Percentiles rank a stretch among this genome's conserved stretches.
phyloP scores from a whole-genome alignment of 2,797 vertebrate species.

The Denticeps clupeoides region DNA sequence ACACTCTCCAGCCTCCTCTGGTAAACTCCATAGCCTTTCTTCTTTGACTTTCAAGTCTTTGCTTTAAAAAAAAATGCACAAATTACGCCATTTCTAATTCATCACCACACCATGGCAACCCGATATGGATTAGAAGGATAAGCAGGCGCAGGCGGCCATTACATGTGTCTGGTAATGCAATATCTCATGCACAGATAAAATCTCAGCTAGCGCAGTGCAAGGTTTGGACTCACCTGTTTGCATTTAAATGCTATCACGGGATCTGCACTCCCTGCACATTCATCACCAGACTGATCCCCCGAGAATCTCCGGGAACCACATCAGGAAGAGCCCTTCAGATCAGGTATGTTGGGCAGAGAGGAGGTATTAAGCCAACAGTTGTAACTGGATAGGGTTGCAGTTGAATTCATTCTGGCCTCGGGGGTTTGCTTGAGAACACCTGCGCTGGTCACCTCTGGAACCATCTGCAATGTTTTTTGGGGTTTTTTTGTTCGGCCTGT shows the following conservation, averaged over 20 bases:
- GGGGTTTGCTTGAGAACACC: conserved; percentile 2
- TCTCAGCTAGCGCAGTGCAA: conserved; percentile 11
- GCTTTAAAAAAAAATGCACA: too few species aligned
- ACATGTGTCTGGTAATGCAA: too few species aligned
- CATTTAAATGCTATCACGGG: conserved; percentile 11
- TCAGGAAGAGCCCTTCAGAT: conserved; percentile 7
- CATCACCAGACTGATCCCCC: conserved; percentile 2
- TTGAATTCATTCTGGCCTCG: conserved; percentile 4
- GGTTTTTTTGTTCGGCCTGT: neutral
- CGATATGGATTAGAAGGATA: too few species aligned
- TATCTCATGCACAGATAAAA: conserved; percentile 12
- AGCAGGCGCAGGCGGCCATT: too few species aligned
- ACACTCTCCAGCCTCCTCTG: too few species aligned
- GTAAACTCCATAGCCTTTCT: too few species aligned
- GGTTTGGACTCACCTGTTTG: conserved; percentile 13
- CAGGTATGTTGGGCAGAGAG: conserved; percentile 5
- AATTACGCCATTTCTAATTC: too few species aligned
- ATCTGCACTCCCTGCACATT: neutral
- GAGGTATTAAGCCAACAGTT: neutral
- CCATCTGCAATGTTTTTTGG: neutral
- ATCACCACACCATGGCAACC: too few species aligned
- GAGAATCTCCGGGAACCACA: conserved; percentile 1
- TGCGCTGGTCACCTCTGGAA: conserved; percentile 8
- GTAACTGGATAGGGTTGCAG: conserved; percentile 9
- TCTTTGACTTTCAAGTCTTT: too few species aligned